These are phyloP conservation scores for Columbina picui DNA, from an alignment of 2,113 vertebrate species.

Conservation along the genomic window DNA sequence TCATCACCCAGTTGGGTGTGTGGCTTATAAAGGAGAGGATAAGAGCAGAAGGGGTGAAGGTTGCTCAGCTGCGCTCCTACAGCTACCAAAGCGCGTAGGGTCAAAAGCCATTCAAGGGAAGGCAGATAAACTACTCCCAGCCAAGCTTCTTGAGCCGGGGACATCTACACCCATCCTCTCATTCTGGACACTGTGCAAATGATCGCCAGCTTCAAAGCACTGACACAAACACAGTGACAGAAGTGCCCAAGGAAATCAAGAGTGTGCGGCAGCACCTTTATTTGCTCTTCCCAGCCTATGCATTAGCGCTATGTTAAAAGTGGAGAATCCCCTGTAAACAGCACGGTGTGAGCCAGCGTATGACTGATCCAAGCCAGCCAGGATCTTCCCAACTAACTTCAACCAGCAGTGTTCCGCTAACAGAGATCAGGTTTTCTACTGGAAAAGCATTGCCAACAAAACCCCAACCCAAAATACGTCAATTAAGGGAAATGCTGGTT, in stretches of 20 bases:
- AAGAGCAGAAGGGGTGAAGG: background rate
- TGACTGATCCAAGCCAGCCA: background rate
- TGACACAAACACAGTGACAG: background rate
- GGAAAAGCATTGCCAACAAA: background rate
- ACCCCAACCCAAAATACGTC: background rate
- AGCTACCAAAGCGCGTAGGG: background rate
- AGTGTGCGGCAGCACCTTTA: rapidly evolving
- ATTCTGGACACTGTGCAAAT: background rate
- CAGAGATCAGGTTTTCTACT: background rate
- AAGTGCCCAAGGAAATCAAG: background rate
- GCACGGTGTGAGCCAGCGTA: background rate
- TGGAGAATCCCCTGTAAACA: background rate
- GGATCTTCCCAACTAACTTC: background rate
- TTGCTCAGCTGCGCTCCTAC: background rate
- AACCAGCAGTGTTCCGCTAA: background rate
- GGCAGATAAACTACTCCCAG: background rate
- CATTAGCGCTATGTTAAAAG: rapidly evolving
- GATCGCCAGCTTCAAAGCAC: background rate
- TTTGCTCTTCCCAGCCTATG: background rate
- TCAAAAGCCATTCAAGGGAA: background rate
- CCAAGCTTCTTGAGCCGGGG: background rate
- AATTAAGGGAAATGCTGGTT: rapidly evolving
- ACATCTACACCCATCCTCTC: background rate
- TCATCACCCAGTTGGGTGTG: background rate
- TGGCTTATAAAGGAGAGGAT: background rate